Evolutionary conservation across 2,888 invertebrate genomes (phyloP), one percentile per base, ranked within the genome.

Genomic region (Volucella zonaria): DNA sequence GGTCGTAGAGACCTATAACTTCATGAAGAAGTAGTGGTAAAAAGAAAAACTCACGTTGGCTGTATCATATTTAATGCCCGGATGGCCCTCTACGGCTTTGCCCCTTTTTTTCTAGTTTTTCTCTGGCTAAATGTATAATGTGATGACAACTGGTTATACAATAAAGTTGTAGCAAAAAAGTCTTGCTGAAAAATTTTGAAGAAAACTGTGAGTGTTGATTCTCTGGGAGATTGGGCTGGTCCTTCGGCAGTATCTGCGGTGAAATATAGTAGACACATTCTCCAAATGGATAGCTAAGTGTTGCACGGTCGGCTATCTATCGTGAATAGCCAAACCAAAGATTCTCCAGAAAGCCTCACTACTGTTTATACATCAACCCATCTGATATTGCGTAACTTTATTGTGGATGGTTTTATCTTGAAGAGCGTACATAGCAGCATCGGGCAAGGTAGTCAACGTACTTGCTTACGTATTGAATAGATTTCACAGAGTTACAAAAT

Each of bases 401-500:
- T 64, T 49, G 15, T 49, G 31, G 14, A 52, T 3, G 23, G 51
- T 52, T 18, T 31, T 3, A 40, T 64, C 40, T 51, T 70, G 87
- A 56, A 89, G 78, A 82, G 1, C 18, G 1, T 89, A 89, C 61
- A 89, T 88, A 73, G 90, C 89, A 88, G 88, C 42, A n/a, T n/a
- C n/a, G n/a, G n/a, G n/a, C n/a, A n/a, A n/a, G n/a, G n/a, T n/a
- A n/a, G n/a, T n/a, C n/a, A n/a, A 92, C 89, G 87, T 92, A 92
- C 87, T 92, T 91, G 83, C 90, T 90, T 83, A 92, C 88, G 75
- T 91, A 91, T 88, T 91, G 91, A 23, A 91, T 91, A 0, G 89
- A 88, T 80, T 92, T 91, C 0, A 92, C 90, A 0, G 91, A 92
- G 87, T 88, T 89, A 77, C 92, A 92, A 74, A 62, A 88, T 79